Evolutionary conservation across 2,113 vertebrate genomes (phyloP), one percentile per base, ranked within the genome.

Genomic region (Aptenodytes forsteri): DNA sequence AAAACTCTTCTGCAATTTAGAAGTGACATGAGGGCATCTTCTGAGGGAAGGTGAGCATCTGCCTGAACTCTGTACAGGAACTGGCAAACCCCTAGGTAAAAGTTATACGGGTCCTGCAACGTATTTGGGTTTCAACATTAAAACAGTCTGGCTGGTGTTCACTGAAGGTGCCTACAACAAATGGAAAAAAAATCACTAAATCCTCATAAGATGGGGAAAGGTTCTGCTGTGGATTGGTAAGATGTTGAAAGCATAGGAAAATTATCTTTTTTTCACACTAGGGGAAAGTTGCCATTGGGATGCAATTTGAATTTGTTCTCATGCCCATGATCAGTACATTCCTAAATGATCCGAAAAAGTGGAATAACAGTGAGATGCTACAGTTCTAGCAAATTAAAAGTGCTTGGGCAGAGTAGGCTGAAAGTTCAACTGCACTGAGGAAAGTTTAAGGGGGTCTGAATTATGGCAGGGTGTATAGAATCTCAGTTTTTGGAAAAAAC

Each of bases 51-150:
- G 40, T 58, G 52, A 55, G 6, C 40, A 52, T 65, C 23, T 80
- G 15, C 38, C 27, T 81, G 64, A 89, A 38, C 13, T 65, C 26
- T 49, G 0, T 38, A 15, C 36, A 64, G 70, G 9, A 49, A 58
- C n/a, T 81, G 36, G 3, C 4, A 34, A 32, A 47, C 6, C 18
- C 46, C 50, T 62, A 34, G 23, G 9, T 54, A 42, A 47, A 87
- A 83, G 26, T 15, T 13, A 3, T 26, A 3, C 3, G 13, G 47
- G 29, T 55, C 52, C 38, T 90, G 61, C 16, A 71, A 9, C 0
- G 0, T 26, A 15, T 6, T 49, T 73, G 15, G 4, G 4, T 72
- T 92, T 66, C 36, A 64, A 7, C 0, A 2, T 40, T 34, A 64
- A 38, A 71, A 62, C 7, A 23, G 34, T 38, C 15, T 83, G 42